phyloP scores from a whole-genome alignment of 2,888 invertebrate species.

The Folsomia manolachei region DNA sequence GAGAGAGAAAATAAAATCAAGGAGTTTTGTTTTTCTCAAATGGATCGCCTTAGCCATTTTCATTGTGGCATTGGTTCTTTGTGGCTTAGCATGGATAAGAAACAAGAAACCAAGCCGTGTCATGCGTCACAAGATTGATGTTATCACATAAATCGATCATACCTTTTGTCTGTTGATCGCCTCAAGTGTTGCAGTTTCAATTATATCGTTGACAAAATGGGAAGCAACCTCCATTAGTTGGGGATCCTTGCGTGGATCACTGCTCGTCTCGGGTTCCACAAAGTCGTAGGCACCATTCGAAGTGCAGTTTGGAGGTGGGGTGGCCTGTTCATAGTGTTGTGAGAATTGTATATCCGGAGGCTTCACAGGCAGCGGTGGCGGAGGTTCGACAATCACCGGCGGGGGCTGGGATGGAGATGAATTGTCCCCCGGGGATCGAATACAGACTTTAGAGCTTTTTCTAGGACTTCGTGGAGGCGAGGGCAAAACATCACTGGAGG shows the following conservation, averaged over 20 bases:
- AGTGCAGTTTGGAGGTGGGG: conserved; percentile 50
- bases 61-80: too few species aligned
- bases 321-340: conserved; percentile 49
- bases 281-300: conserved; percentile 47
- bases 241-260: conserved; percentile 52
- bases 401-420: conserved; percentile 19
- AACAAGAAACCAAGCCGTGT: too few species aligned
- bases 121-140: conserved; percentile 7
- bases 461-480: conserved; percentile 32
- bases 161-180: conserved; percentile 54
- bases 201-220: conserved; percentile 57
- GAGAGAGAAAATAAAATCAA: too few species aligned
- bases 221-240: conserved; percentile 57
- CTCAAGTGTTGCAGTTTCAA: conserved; percentile 57
- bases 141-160: conserved; percentile 4
- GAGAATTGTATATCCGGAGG: conserved; percentile 46
- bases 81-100: too few species aligned
- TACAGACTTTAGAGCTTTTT: conserved; percentile 39
- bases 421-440: conserved; percentile 32
- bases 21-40: too few species aligned
- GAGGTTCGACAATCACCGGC: conserved; percentile 15
- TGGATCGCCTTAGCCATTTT: too few species aligned
- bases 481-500: background rate
- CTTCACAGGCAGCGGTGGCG: background rate
- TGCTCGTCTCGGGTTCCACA: conserved; percentile 7